Base-by-base conservation (phyloP, 2,888 invertebrate genomes). In the Oxyscelio sp. region DNA sequence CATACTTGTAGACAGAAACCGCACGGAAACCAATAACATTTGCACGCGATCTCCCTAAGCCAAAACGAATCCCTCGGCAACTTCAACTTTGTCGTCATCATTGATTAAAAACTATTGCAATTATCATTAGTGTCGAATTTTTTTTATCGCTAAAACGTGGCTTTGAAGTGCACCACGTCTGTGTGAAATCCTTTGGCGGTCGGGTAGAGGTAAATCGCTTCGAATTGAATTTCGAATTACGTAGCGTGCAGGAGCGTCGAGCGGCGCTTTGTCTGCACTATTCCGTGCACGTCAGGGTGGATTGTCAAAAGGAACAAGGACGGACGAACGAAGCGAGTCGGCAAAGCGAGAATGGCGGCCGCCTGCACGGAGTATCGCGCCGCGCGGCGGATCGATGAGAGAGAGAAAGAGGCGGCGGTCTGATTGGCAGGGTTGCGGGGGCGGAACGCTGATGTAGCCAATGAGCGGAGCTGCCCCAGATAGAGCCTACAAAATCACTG, bases 401-500 rank as follows among this genome's bases (percentile, higher is more conserved):
- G 79, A 83, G 80, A 84, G 84, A 88, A 84, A 85, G 87, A 83
- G 59, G 71, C 79, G 74, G 45, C 71, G 66, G 92, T 92, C 92
- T 92, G 94, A 94, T 94, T 94, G 93, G 92, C 81, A 75, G 81
- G 74, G 81, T 68, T 81, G 81, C 74, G 81, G 81, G 92, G 93
- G 92, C 92, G 92, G 91, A 90, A 91, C 92, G 88, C 83, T 34
- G 87, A 87, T 88, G 90, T 90, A 92, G 92, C 93, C 93, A 93
- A 93, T 93, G 91, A 93, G 92, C 91, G 91, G 87, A 86, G 90
- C 90, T 92, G 93, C 90, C 92, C 92, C 90, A 90, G 88, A 90
- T 90, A 86, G 90, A 89, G 90, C 89, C 92, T 92, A 92, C 91
- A 90, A 93, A 93, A 94, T 93, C 93, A 92, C 90, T 91, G 93